Evolutionary conservation across 2,888 invertebrate genomes (phyloP), one percentile per base, ranked within the genome.

Genomic region (Eumerus sabulonum): DNA sequence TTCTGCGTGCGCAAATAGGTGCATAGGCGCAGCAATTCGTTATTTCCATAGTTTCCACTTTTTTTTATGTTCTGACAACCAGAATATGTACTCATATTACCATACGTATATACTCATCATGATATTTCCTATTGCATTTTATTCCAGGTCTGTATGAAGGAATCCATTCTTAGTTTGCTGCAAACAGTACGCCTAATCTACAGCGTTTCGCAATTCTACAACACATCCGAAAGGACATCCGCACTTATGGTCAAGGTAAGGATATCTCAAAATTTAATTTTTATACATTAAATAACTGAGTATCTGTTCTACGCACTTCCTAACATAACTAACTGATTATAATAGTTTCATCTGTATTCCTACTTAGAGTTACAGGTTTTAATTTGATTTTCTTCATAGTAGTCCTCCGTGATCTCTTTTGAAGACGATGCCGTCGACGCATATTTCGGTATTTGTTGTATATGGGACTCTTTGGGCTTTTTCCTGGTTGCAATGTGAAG

Each of bases 201-300:
- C 87, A 96, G 95, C 85, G 96, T 98, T 4, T 98, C 98, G 0
- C 95, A 96, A 87, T 98, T 97, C 89, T 98, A 98, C 87, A 98
- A 98, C 86, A 98, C 98, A 0, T 97, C 98, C 0, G 98, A 98
- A 89, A 92, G 98, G 84, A 98, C 98, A 71, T 98, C 98, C 0
- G 97, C 98, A 0, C 90, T 98, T 13, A 97, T 98, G 94, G 97
- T 98, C 47, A 98, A 98, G 92, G 95, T 95, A 88, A 83, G 84
- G 27, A 27, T 7, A 27, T 54, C 18, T 56, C 9, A 40, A 40
- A 36, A 18, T 53, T 35, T 44, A 27, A 27, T 44, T 12, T 50
- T 50, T 19, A 14, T 35, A 14, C 14, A 57, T 9, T 12, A 1
- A 18, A 14, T 44, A 9, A 5, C 5, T 54, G 18, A 45, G 42